Evolutionary conservation across 2,797 vertebrate genomes (phyloP).

Genomic region (Coluber constrictor): DNA sequence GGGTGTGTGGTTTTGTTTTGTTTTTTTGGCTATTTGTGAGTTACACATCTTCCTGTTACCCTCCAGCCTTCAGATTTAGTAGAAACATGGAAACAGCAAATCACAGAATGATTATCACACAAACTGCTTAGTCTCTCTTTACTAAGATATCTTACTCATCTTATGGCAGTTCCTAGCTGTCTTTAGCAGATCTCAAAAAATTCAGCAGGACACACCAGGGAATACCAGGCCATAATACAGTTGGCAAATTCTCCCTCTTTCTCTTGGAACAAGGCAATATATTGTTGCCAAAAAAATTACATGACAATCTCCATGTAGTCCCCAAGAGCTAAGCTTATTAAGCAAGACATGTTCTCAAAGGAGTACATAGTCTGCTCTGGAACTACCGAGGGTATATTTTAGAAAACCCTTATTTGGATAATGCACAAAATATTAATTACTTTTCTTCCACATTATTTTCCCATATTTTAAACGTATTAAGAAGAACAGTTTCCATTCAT

Average conservation of each 20-base stretch:
- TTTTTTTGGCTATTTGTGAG: background rate
- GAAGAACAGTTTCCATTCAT: background rate
- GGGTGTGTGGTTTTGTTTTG: background rate
- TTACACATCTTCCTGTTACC: background rate
- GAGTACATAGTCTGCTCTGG: background rate
- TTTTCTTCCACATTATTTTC: background rate
- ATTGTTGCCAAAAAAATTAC: background rate
- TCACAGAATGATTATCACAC: background rate
- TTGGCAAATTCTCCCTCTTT: background rate
- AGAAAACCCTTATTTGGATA: background rate
- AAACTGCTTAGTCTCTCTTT: background rate
- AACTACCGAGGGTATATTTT: background rate
- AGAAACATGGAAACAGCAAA: background rate
- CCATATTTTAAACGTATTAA: background rate
- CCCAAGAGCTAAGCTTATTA: background rate
- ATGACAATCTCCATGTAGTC: background rate
- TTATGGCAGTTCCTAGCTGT: background rate
- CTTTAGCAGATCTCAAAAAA: background rate
- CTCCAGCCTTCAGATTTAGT: background rate
- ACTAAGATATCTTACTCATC: background rate
- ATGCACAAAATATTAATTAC: background rate
- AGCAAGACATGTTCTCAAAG: background rate
- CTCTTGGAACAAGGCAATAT: background rate
- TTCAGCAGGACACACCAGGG: background rate
- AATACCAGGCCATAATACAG: background rate